Evolutionary conservation across 1,140 invertebrate species (phyloP).

Genomic region (Cydia strobilella): DNA sequence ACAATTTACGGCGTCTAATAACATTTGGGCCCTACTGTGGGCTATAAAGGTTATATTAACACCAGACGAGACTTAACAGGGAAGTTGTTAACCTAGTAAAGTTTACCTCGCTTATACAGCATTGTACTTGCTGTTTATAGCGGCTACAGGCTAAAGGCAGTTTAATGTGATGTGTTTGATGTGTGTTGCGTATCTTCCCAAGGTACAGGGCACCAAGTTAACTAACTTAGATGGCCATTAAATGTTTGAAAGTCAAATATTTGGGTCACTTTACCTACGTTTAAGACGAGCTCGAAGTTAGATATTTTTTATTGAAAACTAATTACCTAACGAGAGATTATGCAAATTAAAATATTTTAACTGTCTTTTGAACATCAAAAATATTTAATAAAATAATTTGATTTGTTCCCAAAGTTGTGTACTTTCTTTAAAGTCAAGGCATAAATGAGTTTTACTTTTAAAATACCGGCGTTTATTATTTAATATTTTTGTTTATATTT

Average conservation of each 20-base stretch:
- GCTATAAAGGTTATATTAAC: constrained; percentile 25
- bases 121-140: not conserved
- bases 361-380: not conserved
- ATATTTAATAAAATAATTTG: too few species aligned
- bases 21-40: constrained; percentile 2
- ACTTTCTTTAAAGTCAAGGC: too few species aligned
- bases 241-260: constrained; percentile 12
- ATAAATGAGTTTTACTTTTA: too few species aligned
- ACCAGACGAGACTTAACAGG: constrained; percentile 22
- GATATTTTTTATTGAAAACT: not conserved
- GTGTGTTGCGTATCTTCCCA: too few species aligned
- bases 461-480: too few species aligned
- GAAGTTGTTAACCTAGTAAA: constrained; percentile 30
- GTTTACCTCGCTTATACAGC: constrained; percentile 2
- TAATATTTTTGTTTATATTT: too few species aligned
- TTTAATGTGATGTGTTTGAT: constrained; percentile 32
- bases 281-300: not conserved
- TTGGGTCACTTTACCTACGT: not conserved
- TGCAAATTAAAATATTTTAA: not conserved
- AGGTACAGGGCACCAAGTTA: not conserved
- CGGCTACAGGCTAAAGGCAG: constrained; percentile 20
- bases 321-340: not conserved
- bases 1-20: constrained; percentile 28
- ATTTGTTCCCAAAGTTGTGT: too few species aligned
- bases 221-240: not conserved